Conservation (phyloP, 2,888 invertebrate genomes). For the Blera fallax region DNA sequence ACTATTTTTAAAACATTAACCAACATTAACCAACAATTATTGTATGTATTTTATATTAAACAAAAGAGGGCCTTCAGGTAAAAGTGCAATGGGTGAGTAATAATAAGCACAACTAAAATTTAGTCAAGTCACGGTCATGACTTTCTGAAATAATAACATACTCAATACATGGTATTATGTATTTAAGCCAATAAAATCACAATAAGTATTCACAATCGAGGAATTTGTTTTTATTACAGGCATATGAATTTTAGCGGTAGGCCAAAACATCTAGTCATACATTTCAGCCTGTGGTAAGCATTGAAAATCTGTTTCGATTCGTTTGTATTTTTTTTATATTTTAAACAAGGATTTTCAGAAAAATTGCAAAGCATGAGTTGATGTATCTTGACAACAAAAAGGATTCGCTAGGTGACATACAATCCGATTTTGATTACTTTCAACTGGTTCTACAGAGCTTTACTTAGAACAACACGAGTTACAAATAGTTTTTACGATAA, state of each 20-base stretch:
- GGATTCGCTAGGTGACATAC: not conserved
- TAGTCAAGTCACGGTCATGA: no score
- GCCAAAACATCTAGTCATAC: conserved; percentile 46
- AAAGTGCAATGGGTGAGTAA: conserved; percentile 80
- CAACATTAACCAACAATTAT: no score
- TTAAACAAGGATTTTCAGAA: not conserved
- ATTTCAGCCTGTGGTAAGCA: not conserved
- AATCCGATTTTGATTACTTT: not conserved
- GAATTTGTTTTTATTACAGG: conserved; percentile 23
- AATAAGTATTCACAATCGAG: no score
- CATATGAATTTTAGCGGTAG: conserved; percentile 32
- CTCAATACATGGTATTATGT: no score
- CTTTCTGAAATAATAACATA: not conserved
- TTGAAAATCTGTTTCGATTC: not conserved
- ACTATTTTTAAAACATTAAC: no score
- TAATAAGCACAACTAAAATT: not conserved
- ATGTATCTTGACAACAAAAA: not conserved
- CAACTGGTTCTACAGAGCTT: not conserved
- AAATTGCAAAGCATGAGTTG: not conserved
- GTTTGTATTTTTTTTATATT: not conserved
- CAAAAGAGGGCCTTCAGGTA: conserved; percentile 77
- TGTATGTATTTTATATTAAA: not conserved
- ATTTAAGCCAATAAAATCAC: no score
- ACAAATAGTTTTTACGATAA: not conserved
- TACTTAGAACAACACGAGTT: not conserved